A percentile compares a stretch with the other conserved stretches of the same genome.
Evolutionary conservation across 2,113 vertebrate species (phyloP).

Genomic region (Psittacus erithacus): DNA sequence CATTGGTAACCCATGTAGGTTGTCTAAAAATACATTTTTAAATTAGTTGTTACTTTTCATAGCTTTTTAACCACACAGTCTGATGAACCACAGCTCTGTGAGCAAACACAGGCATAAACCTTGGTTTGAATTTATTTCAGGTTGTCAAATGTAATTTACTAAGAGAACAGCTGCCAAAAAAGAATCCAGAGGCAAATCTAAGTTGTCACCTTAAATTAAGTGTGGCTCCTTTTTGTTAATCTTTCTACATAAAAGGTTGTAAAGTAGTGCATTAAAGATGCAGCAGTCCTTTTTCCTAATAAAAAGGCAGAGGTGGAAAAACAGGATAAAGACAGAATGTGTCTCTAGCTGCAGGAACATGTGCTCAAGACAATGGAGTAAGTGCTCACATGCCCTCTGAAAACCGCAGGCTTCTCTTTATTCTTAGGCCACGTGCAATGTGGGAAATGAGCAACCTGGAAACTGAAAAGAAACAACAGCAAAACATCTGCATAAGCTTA

Average conservation of each 20-base stretch:
- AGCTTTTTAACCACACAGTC: constrained; percentile 23
- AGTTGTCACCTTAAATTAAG: constrained; percentile 73
- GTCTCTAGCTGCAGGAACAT: neutral
- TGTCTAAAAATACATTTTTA: constrained; percentile 27
- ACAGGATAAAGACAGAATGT: neutral
- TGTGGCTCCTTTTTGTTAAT: constrained; percentile 67
- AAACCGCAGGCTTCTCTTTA: neutral
- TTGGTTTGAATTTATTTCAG: constrained; percentile 68
- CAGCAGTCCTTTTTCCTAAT: neutral
- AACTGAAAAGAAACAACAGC: neutral
- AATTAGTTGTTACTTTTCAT: constrained; percentile 55
- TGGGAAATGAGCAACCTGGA: neutral
- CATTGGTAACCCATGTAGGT: neutral
- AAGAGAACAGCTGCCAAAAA: constrained; percentile 58
- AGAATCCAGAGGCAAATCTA: constrained; percentile 63
- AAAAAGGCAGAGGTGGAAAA: constrained; percentile 15
- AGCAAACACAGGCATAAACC: constrained; percentile 65
- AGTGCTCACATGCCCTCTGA: neutral
- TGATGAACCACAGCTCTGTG: constrained; percentile 27
- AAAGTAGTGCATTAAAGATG: constrained; percentile 49
- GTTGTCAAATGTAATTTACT: constrained; percentile 74
- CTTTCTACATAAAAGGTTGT: constrained; percentile 57
- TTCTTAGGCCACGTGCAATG: neutral
- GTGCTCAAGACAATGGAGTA: neutral
- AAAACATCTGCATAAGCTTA: neutral